phyloP scores from a whole-genome alignment of 1,140 invertebrate species.

The Druon quercuslanigerum region DNA sequence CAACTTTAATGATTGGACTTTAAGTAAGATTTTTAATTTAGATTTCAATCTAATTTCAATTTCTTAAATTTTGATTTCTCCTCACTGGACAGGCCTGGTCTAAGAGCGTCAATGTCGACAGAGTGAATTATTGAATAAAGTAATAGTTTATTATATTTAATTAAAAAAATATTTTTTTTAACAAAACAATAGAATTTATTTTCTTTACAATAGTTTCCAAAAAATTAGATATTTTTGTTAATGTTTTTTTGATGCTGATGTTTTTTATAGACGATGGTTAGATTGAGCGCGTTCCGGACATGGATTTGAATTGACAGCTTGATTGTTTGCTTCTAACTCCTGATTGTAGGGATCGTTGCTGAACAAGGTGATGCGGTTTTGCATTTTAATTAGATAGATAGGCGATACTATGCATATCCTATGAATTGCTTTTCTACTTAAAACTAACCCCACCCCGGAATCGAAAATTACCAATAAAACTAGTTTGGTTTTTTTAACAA shows the following conservation, averaged over 20 bases:
- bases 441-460: slow-evolving; percentile 8
- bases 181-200: too few species aligned
- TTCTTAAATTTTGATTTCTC: too few species aligned
- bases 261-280: slow-evolving; percentile 30
- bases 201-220: not conserved
- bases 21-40: too few species aligned
- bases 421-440: slow-evolving; percentile 42
- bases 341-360: slow-evolving; percentile 44
- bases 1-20: too few species aligned
- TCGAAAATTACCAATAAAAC: slow-evolving; percentile 17
- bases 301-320: slow-evolving; percentile 58
- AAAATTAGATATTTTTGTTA: not conserved
- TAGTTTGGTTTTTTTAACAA: slow-evolving; percentile 33
- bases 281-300: slow-evolving; percentile 33
- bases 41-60: too few species aligned
- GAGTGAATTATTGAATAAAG: too few species aligned
- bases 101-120: too few species aligned
- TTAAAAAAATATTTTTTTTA: too few species aligned
- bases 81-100: too few species aligned
- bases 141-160: too few species aligned
- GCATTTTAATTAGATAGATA: slow-evolving; percentile 61
- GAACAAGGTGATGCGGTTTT: slow-evolving; percentile 49
- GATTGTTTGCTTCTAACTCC: slow-evolving; percentile 61
- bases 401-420: slow-evolving; percentile 48
- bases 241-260: not conserved